Percentiles rank a stretch among this genome's conserved stretches.
phyloP scores from a whole-genome alignment of 2,113 vertebrate genomes.

The Melanocharis versteri region DNA sequence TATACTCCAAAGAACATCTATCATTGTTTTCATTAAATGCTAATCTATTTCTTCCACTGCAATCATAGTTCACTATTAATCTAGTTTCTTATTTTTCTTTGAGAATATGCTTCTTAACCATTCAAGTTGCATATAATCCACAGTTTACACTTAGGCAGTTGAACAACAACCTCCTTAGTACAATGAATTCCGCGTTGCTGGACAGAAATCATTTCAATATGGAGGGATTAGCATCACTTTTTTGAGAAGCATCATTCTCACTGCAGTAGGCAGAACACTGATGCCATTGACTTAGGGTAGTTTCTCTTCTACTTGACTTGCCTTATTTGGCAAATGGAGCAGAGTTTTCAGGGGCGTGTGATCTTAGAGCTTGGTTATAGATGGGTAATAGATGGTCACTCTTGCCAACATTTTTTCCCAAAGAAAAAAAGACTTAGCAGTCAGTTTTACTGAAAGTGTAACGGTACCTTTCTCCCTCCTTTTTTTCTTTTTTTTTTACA shows the following conservation, averaged over 20 bases:
- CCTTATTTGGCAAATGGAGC: not conserved
- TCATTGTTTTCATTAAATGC: not conserved
- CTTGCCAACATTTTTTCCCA: not conserved
- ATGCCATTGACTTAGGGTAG: not conserved
- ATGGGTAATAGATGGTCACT: not conserved
- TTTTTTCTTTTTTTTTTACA: no score
- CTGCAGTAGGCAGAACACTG: not conserved
- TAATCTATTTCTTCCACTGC: not conserved
- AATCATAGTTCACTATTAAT: not conserved
- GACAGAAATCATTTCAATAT: not conserved
- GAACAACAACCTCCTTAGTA: not conserved
- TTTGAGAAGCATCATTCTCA: not conserved
- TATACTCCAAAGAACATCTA: not conserved
- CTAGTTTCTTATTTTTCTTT: not conserved
- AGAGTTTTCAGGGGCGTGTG: not conserved
- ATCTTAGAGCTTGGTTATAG: not conserved
- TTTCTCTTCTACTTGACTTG: not conserved
- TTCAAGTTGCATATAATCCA: not conserved
- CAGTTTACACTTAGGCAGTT: not conserved
- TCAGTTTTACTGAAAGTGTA: not conserved
- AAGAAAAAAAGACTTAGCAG: not conserved
- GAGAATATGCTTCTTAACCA: not conserved
- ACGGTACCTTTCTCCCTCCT: not conserved
- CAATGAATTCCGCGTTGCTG: rapidly evolving
- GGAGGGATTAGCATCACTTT: not conserved